Conservation (phyloP, 2,113 vertebrate genomes). For the Symphodus melops region DNA sequence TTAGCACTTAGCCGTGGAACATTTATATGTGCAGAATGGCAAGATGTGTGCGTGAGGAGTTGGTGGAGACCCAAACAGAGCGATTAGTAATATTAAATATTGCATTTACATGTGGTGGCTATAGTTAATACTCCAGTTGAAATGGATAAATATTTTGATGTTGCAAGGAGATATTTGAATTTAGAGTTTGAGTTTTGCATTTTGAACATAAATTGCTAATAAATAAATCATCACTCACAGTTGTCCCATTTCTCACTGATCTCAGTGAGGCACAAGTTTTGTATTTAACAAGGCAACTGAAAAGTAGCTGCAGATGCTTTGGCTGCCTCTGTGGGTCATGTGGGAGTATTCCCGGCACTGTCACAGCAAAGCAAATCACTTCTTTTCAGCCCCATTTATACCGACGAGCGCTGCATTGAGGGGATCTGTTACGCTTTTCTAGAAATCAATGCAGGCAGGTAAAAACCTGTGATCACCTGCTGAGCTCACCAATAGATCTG, state of each 20-base stretch:
- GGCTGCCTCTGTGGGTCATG: conserved; percentile 1
- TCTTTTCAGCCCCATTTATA: not conserved
- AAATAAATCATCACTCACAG: not conserved
- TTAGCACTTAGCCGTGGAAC: no score
- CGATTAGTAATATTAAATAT: no score
- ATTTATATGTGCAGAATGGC: no score
- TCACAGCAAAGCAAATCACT: conserved; percentile 7
- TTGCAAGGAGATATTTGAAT: not conserved
- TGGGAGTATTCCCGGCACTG: not conserved
- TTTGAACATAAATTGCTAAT: not conserved
- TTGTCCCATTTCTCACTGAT: not conserved
- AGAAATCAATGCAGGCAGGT: not conserved
- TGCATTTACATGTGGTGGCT: no score
- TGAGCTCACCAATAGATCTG: not conserved
- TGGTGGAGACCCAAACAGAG: no score
- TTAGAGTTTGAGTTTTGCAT: not conserved
- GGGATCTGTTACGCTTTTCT: not conserved
- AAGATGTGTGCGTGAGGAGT: no score
- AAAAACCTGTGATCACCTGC: not conserved
- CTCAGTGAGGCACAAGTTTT: not conserved
- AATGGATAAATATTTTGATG: not conserved
- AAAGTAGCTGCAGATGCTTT: conserved; percentile 2
- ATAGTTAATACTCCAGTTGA: no score
- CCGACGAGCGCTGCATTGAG: not conserved
- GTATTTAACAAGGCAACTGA: not conserved